These are phyloP conservation scores for Coleophora deauratella DNA, from an alignment of 2,888 invertebrate genomes.

Conservation along the genomic window DNA sequence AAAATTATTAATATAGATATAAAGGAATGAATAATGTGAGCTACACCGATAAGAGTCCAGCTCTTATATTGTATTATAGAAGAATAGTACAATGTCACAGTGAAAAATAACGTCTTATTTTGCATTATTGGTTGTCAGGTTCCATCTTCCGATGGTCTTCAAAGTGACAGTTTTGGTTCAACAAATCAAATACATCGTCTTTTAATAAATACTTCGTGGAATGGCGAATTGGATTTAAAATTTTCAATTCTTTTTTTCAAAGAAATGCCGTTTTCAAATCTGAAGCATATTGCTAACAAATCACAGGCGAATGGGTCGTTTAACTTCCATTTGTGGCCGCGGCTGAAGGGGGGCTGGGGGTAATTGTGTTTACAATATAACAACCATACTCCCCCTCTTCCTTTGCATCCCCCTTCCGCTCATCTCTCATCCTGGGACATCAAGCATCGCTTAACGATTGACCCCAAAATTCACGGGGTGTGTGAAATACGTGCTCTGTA, in stretches of 20 bases:
- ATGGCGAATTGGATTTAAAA: constrained; percentile 32
- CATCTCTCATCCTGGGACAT: constrained; percentile 63
- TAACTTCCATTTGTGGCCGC: constrained; percentile 66
- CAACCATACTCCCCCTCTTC: constrained; percentile 22
- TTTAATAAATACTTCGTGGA: not conserved
- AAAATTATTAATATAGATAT: too few relatives aligned
- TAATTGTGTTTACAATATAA: constrained; percentile 65
- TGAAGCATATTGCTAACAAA: constrained; percentile 72
- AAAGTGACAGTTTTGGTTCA: too few relatives aligned
- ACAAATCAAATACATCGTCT: too few relatives aligned
- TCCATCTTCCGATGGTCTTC: too few relatives aligned
- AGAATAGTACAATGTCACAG: too few relatives aligned
- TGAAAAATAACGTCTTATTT: too few relatives aligned
- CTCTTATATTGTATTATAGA: too few relatives aligned
- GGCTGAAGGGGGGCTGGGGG: constrained; percentile 36
- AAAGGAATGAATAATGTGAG: too few relatives aligned
- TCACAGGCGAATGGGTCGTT: constrained; percentile 71
- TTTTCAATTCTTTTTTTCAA: constrained; percentile 56
- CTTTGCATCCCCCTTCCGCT: constrained; percentile 46
- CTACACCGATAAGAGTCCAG: too few relatives aligned
- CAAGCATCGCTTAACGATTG: constrained; percentile 56
- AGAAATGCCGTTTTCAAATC: too few relatives aligned
- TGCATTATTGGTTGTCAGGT: too few relatives aligned
- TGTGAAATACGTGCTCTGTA: constrained; percentile 39
- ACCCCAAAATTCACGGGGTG: constrained; percentile 51